phyloP scores from a whole-genome alignment of 2,797 vertebrate genomes.

The Gouania willdenowi region DNA sequence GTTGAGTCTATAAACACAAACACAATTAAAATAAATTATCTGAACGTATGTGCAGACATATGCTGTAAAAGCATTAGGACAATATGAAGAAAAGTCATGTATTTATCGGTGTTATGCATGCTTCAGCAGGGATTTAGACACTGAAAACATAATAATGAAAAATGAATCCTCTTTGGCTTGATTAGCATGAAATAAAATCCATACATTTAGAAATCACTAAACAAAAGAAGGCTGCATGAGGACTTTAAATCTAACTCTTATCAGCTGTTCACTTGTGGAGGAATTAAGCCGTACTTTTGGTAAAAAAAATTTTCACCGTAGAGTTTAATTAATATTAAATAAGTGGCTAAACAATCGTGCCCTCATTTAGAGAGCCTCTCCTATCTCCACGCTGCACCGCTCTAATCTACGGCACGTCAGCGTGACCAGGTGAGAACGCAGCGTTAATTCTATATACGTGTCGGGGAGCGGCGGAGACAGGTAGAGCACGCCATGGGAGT shows the following conservation, averaged over 20 bases:
- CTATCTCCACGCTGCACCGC: constrained; percentile 90
- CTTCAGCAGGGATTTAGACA: constrained; percentile 12
- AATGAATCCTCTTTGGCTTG: constrained; percentile 33
- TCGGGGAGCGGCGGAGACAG: constrained; percentile 80
- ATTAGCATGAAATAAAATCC: constrained; percentile 39
- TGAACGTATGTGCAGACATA: neutral
- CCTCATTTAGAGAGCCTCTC: constrained; percentile 94
- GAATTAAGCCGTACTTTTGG: constrained; percentile 85
- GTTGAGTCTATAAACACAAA: neutral
- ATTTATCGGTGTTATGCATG: constrained; percentile 4
- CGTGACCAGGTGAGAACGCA: constrained; percentile 82
- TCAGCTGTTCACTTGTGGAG: constrained; percentile 89
- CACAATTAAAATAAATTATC: neutral
- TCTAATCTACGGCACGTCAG: constrained; percentile 89
- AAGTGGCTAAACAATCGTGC: constrained; percentile 85
- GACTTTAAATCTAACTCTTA: constrained; percentile 90
- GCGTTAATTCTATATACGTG: constrained; percentile 92
- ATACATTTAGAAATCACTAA: constrained; percentile 42
- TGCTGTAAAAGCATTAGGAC: neutral
- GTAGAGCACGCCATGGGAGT: constrained; percentile 84
- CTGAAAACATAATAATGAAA: constrained; percentile 2
- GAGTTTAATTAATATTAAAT: constrained; percentile 99
- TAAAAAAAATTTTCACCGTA: constrained; percentile 92
- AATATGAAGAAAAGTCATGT: constrained; percentile 6
- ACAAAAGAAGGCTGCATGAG: constrained; percentile 77